Conservation (phyloP, 2,113 vertebrate species). For the Cervus canadensis region DNA sequence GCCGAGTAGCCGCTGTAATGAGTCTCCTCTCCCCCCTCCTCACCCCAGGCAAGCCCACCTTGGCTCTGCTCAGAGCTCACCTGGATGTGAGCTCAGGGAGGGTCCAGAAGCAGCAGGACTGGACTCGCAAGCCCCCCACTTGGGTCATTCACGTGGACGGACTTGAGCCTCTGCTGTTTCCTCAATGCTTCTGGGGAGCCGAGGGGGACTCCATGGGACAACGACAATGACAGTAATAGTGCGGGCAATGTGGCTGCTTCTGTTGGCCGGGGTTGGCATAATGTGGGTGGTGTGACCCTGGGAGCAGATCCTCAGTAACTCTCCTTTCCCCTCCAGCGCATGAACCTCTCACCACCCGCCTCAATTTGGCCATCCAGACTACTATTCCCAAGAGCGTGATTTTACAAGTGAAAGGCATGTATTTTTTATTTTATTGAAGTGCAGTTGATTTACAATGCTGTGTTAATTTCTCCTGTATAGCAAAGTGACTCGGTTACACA, state of each 20-base stretch:
- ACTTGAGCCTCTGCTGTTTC: not conserved
- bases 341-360: rapidly evolving
- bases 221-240: rapidly evolving
- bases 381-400: rapidly evolving
- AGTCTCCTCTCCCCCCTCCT: not conserved
- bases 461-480: not conserved
- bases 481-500: not conserved
- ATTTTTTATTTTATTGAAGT: not conserved
- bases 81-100: not conserved
- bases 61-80: not conserved
- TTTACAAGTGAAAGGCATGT: not conserved
- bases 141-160: not conserved
- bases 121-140: rapidly evolving
- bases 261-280: rapidly evolving
- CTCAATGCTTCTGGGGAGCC: rapidly evolving
- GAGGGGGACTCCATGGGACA: rapidly evolving
- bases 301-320: rapidly evolving
- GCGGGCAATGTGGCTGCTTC: rapidly evolving
- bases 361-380: not conserved
- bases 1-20: not conserved
- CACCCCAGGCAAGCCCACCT: rapidly evolving
- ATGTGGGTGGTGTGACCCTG: rapidly evolving
- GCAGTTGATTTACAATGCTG: not conserved
- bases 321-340: rapidly evolving
- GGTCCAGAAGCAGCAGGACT: not conserved